phyloP scores from a whole-genome alignment of 2,888 invertebrate species.

The Epirrhoe tristata region DNA sequence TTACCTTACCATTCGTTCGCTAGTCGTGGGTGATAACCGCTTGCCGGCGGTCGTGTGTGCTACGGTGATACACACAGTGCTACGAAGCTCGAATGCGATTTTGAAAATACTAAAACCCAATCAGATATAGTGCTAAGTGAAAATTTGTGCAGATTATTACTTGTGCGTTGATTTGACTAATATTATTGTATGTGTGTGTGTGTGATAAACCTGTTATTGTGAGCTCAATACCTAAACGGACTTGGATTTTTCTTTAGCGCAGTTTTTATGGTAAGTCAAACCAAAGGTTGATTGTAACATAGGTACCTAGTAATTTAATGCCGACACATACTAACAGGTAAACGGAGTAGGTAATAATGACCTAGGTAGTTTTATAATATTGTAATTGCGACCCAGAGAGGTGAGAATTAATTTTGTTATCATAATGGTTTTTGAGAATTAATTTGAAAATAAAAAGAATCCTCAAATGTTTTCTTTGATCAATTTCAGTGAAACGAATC shows the following conservation, averaged over 20 bases:
- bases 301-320: neutral
- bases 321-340: slow-evolving; percentile 1
- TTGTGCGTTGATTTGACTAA: slow-evolving; percentile 52
- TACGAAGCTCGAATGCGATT: slow-evolving; percentile 48
- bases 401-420: neutral
- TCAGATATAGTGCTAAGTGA: slow-evolving; percentile 46
- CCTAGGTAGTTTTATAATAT: neutral
- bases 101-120: slow-evolving; percentile 46
- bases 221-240: slow-evolving; percentile 55
- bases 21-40: slow-evolving; percentile 78
- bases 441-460: neutral
- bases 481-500: neutral
- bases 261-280: slow-evolving; percentile 74
- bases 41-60: slow-evolving; percentile 52
- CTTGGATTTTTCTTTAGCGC: slow-evolving; percentile 71
- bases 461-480: neutral
- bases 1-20: slow-evolving; percentile 56
- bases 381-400: neutral
- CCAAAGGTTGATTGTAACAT: slow-evolving; percentile 49
- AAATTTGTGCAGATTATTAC: slow-evolving; percentile 44
- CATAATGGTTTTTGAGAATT: neutral
- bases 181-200: slow-evolving; percentile 64
- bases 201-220: slow-evolving; percentile 69
- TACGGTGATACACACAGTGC: slow-evolving; percentile 63
- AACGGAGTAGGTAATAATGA: neutral